These are phyloP conservation scores for Bolborhynchus lineola DNA, from an alignment of 2,113 vertebrate genomes.

Conservation along the genomic window DNA sequence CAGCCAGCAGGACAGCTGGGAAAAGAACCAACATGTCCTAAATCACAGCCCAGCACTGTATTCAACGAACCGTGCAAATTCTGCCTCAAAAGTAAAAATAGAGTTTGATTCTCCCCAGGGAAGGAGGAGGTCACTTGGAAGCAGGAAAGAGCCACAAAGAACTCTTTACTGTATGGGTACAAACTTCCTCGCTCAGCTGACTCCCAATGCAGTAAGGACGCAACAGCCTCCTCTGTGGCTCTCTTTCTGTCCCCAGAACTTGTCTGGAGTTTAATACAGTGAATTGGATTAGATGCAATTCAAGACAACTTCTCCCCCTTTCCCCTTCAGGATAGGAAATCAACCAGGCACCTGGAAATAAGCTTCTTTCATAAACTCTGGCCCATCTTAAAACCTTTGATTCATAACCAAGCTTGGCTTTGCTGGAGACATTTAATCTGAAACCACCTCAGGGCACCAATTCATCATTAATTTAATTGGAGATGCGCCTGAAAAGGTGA, in stretches of 20 bases:
- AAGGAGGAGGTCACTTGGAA: slow-evolving; percentile 37
- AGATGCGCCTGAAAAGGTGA: slow-evolving; percentile 38
- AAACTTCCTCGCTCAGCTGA: not conserved
- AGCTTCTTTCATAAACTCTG: not conserved
- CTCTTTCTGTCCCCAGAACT: not conserved
- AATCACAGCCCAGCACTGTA: slow-evolving; percentile 29
- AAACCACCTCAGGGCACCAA: slow-evolving; percentile 34
- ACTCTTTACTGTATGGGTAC: slow-evolving; percentile 1
- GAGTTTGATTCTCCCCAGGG: slow-evolving; percentile 25
- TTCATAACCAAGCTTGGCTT: slow-evolving; percentile 22
- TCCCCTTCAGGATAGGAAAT: not conserved
- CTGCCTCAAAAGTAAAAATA: slow-evolving; percentile 35
- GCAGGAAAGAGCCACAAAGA: slow-evolving; percentile 41
- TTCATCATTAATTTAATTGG: slow-evolving; percentile 61
- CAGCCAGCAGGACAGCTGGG: slow-evolving; percentile 49
- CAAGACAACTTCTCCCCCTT: not conserved
- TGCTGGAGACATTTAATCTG: slow-evolving; percentile 39
- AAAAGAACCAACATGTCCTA: slow-evolving; percentile 27
- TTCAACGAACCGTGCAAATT: not conserved
- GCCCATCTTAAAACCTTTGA: slow-evolving; percentile 14
- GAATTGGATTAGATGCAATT: not conserved
- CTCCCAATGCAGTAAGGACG: not conserved
- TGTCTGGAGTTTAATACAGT: not conserved
- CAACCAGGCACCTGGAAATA: not conserved
- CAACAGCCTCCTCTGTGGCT: not conserved